phyloP scores from a whole-genome alignment of 2,888 invertebrate species.

The Nephrocerus scutellatus region DNA sequence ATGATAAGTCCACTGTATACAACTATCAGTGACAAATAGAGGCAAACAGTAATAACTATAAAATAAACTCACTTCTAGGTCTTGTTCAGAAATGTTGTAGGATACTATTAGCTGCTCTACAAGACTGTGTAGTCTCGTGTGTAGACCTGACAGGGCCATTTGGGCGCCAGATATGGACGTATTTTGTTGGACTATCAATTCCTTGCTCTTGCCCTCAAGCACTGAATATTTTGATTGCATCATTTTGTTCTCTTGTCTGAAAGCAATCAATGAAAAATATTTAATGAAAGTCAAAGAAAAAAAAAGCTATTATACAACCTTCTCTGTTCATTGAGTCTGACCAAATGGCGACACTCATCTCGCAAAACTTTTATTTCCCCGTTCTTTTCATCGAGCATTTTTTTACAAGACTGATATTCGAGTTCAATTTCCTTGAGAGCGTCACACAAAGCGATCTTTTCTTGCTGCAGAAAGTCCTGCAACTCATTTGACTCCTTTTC shows the following conservation, averaged over 20 bases:
- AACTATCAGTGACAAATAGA: too few relatives aligned
- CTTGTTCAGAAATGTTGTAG: conserved; percentile 67
- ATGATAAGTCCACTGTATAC: too few relatives aligned
- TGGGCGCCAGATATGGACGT: conserved; percentile 63
- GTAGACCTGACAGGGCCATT: conserved; percentile 61
- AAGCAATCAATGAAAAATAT: conserved; percentile 12
- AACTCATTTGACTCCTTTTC: conserved; percentile 76
- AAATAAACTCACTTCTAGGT: conserved; percentile 57
- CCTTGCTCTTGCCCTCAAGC: conserved; percentile 57
- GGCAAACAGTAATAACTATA: too few relatives aligned
- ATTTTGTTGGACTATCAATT: conserved; percentile 61
- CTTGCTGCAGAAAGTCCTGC: conserved; percentile 81
- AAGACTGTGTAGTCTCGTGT: conserved; percentile 61
- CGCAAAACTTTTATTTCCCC: conserved; percentile 57
- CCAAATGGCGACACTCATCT: conserved; percentile 71
- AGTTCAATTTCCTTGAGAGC: conserved; percentile 69
- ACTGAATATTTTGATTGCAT: conserved; percentile 59
- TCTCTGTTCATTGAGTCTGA: conserved; percentile 72
- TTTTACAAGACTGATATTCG: conserved; percentile 38
- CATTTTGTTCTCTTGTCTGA: conserved; percentile 59
- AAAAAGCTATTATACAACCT: conserved; percentile 55
- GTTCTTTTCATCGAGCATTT: conserved; percentile 50
- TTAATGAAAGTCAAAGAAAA: background rate
- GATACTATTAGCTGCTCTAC: conserved; percentile 66
- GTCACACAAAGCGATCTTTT: conserved; percentile 72